Percentiles rank a stretch among this genome's conserved stretches.
Evolutionary conservation across 2,113 vertebrate species (phyloP).

Genomic region (Carlito syrichta): DNA sequence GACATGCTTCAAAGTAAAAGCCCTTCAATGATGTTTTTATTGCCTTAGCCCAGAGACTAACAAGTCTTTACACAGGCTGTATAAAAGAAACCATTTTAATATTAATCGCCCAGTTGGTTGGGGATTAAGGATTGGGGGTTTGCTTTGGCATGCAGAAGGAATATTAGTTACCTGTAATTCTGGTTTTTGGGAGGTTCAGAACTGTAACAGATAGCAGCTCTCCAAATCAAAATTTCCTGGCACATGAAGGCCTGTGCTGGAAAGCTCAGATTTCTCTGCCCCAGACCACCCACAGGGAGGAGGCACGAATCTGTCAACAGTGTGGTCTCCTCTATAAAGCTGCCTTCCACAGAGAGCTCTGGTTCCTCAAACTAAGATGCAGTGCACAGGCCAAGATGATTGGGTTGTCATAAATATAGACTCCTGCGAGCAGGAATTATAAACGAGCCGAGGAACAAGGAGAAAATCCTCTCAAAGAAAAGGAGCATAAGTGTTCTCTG

Average conservation of each 20-base stretch:
- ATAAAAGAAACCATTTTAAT: constrained; percentile 55
- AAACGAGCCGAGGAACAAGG: neutral
- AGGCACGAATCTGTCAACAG: constrained; percentile 29
- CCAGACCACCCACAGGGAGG: constrained; percentile 50
- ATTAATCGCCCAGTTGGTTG: constrained; percentile 8
- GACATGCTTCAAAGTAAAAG: constrained; percentile 3
- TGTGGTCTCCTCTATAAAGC: neutral
- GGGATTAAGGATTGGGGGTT: constrained; percentile 46
- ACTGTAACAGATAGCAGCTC: constrained; percentile 58
- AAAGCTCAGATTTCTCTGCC: constrained; percentile 39
- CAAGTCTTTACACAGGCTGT: neutral
- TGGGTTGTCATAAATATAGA: constrained; percentile 24
- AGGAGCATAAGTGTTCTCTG: neutral
- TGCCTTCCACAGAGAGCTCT: neutral
- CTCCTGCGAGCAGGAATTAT: constrained; percentile 35
- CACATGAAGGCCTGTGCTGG: neutral
- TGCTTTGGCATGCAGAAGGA: constrained; percentile 53
- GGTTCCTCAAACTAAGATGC: neutral
- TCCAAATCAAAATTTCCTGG: constrained; percentile 39
- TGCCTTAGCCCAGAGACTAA: constrained; percentile 8
- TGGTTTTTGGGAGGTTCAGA: constrained; percentile 3
- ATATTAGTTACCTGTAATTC: constrained; percentile 70
- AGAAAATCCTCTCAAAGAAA: neutral
- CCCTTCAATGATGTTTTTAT: neutral
- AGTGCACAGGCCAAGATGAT: neutral